A percentile compares a stretch with the other conserved stretches of the same genome.
These are phyloP conservation scores for Sitta carolinensis DNA, from an alignment of 2,797 vertebrate species.

Conservation along the genomic window DNA sequence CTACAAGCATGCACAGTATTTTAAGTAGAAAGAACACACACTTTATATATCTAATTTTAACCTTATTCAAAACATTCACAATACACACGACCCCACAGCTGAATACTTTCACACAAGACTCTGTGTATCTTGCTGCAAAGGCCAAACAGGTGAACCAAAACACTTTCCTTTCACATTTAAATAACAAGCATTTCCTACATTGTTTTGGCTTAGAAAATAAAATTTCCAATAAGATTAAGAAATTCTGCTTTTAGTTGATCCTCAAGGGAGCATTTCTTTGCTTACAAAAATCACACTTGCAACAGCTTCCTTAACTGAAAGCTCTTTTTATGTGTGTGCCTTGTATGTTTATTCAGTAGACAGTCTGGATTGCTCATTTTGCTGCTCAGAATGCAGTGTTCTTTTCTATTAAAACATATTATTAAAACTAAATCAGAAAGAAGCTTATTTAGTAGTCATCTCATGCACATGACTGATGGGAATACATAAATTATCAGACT, in stretches of 20 bases:
- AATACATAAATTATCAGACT: slow-evolving; percentile 45
- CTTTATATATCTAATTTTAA: not conserved
- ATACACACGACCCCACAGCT: not conserved
- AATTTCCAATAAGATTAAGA: slow-evolving; percentile 48
- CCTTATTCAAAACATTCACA: not conserved
- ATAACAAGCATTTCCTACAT: not conserved
- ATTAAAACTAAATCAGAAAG: slow-evolving; percentile 50
- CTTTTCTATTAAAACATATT: slow-evolving; percentile 51
- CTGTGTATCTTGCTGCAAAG: slow-evolving; percentile 4
- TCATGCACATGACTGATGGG: slow-evolving; percentile 46
- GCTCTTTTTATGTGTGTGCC: slow-evolving; percentile 23
- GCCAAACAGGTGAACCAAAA: slow-evolving; percentile 38
- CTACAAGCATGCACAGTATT: not conserved
- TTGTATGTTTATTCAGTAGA: slow-evolving; percentile 46
- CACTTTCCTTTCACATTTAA: slow-evolving; percentile 40
- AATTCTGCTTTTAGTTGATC: slow-evolving; percentile 54
- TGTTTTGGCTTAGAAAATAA: slow-evolving; percentile 63
- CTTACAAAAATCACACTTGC: slow-evolving; percentile 34
- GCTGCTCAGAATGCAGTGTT: slow-evolving; percentile 25
- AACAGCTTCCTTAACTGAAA: slow-evolving; percentile 52
- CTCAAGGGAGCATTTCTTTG: slow-evolving; percentile 33
- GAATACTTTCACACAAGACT: not conserved
- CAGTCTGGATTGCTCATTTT: slow-evolving; percentile 51
- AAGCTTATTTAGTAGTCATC: slow-evolving; percentile 49
- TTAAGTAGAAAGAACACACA: not conserved